Evolutionary conservation across 2,888 invertebrate species (phyloP).

Genomic region (Dolichomitus sp.): DNA sequence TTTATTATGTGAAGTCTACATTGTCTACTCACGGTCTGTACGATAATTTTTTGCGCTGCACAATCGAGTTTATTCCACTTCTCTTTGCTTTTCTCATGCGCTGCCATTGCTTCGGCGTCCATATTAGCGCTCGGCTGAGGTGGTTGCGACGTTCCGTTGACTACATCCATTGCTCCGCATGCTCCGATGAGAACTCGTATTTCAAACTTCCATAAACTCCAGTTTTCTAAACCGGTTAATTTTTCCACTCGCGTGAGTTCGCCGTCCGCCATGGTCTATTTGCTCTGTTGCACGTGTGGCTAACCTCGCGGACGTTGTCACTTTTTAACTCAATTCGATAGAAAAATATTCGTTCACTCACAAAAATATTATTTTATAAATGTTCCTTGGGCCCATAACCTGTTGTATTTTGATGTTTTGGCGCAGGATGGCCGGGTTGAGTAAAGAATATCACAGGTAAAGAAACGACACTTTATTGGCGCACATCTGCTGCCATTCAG

Average conservation of each 20-base stretch:
- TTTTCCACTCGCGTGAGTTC: constrained; percentile 44
- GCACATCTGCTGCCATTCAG: too few relatives aligned
- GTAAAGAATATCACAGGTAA: too few relatives aligned
- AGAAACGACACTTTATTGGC: too few relatives aligned
- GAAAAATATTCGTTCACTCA: too few relatives aligned
- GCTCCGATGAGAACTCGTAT: constrained; percentile 41
- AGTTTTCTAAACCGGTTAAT: constrained; percentile 45
- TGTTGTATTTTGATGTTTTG: too few relatives aligned
- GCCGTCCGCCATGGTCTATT: constrained; percentile 37
- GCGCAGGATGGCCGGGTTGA: too few relatives aligned
- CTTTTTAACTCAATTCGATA: background rate
- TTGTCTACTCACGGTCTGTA: constrained; percentile 54
- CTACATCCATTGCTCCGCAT: constrained; percentile 36
- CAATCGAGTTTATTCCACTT: constrained; percentile 66
- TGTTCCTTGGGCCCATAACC: background rate
- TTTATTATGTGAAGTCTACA: constrained; percentile 71
- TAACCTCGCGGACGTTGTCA: background rate
- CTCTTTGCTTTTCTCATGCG: constrained; percentile 36
- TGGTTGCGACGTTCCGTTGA: constrained; percentile 8
- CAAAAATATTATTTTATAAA: background rate
- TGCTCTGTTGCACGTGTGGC: constrained; percentile 47
- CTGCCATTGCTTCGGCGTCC: constrained; percentile 5
- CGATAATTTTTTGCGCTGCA: constrained; percentile 65
- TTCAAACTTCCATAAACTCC: constrained; percentile 59
- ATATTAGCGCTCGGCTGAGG: background rate